Evolutionary conservation across 1,140 invertebrate species (phyloP).

Genomic region (Euglossa dilemma): DNA sequence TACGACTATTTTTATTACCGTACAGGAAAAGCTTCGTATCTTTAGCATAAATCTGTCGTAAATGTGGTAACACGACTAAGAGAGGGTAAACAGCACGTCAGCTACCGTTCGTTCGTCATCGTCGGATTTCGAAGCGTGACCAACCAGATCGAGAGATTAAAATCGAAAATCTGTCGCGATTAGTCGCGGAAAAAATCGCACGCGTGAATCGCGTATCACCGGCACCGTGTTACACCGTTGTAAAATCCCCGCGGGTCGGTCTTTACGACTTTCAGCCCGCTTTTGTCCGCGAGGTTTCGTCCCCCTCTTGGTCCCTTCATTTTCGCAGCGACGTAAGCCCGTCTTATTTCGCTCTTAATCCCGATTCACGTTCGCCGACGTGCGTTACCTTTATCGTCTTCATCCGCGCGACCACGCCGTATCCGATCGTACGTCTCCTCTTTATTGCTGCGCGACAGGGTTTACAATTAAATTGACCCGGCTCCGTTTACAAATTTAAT

Average conservation of each 20-base stretch:
- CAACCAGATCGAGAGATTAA: not conserved
- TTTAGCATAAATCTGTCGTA: too few relatives aligned
- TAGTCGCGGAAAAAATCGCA: conserved; percentile 31
- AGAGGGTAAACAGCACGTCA: not conserved
- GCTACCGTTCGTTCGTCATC: not conserved
- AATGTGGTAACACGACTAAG: too few relatives aligned
- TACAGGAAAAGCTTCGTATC: too few relatives aligned
- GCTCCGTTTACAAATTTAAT: conserved; percentile 19
- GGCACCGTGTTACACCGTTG: conserved; percentile 17
- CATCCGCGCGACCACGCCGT: not conserved
- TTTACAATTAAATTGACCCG: conserved; percentile 11
- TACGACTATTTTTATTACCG: too few relatives aligned
- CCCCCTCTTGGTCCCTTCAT: not conserved
- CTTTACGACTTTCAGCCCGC: conserved; percentile 48
- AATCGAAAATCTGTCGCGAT: not conserved
- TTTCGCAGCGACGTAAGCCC: not conserved
- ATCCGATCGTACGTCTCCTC: not conserved
- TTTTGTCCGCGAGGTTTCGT: conserved; percentile 39
- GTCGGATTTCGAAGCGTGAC: not conserved
- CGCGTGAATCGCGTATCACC: conserved; percentile 29
- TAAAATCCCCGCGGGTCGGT: conserved; percentile 24
- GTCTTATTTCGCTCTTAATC: conserved; percentile 33
- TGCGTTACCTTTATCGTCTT: conserved; percentile 18
- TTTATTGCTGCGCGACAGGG: conserved; percentile 3
- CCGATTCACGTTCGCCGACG: conserved; percentile 26